Percentiles rank a stretch among this genome's conserved stretches.
Evolutionary conservation across 1,140 invertebrate species (phyloP).

Genomic region (Zaprionus tsacasi): DNA sequence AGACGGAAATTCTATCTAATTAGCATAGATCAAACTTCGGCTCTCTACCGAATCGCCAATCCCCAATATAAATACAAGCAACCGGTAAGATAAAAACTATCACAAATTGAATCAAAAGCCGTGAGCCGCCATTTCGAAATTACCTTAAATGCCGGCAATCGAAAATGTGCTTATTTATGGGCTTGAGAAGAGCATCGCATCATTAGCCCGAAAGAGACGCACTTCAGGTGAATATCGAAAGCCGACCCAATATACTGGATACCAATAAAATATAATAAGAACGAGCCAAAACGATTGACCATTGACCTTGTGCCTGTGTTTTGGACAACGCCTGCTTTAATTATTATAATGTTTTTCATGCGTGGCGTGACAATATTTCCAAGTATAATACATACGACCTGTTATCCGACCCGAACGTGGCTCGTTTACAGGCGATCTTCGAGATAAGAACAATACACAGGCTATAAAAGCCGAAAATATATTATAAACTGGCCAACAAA

Average conservation of each 20-base stretch:
- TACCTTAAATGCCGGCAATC: slow-evolving; percentile 71
- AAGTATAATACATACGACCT: slow-evolving; percentile 42
- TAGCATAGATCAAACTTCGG: slow-evolving; percentile 56
- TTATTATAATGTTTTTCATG: slow-evolving; percentile 21
- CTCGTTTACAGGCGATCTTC: slow-evolving; percentile 21
- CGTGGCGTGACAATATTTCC: slow-evolving; percentile 39
- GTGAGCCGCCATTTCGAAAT: slow-evolving; percentile 56
- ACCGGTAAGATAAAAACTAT: slow-evolving; percentile 15
- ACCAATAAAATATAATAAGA: slow-evolving; percentile 10
- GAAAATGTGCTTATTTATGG: slow-evolving; percentile 64
- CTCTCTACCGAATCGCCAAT: slow-evolving; percentile 7
- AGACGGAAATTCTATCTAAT: slow-evolving; percentile 52
- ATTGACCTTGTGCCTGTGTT: slow-evolving; percentile 42
- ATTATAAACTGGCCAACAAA: slow-evolving; percentile 35
- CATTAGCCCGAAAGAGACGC: slow-evolving; percentile 31
- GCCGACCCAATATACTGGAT: slow-evolving; percentile 14
- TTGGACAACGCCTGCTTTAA: slow-evolving; percentile 33
- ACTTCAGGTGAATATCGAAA: slow-evolving; percentile 9
- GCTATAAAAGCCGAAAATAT: slow-evolving; percentile 11
- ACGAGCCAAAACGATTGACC: slow-evolving; percentile 2
- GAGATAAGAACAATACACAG: slow-evolving; percentile 38
- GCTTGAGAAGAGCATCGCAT: slow-evolving; percentile 25
- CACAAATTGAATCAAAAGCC: slow-evolving; percentile 69
- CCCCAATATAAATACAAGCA: slow-evolving; percentile 14
- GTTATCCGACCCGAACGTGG: slow-evolving; percentile 14